phyloP scores from a whole-genome alignment of 2,888 invertebrate genomes.

The Trachelus tabidus region DNA sequence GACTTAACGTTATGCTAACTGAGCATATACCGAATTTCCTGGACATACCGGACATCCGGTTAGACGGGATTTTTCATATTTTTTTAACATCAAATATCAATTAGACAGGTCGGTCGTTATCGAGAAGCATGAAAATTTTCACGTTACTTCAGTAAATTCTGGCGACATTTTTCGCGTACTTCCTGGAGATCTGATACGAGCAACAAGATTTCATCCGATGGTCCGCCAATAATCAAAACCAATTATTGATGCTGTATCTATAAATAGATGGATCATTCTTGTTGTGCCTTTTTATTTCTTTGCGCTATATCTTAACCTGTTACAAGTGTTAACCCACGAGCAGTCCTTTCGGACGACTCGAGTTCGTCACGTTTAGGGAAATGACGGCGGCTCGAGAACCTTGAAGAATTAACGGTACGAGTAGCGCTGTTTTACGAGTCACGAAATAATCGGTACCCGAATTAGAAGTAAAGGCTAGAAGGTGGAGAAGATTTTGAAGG shows the following conservation, averaged over 20 bases:
- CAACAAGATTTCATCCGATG: neutral
- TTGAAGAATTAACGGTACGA: neutral
- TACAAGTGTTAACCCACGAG: neutral
- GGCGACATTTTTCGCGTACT: too few species aligned
- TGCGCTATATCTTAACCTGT: neutral
- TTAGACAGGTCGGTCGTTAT: neutral
- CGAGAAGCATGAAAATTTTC: neutral
- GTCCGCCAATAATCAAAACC: neutral
- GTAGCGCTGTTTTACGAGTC: neutral
- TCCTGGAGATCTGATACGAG: neutral
- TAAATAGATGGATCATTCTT: neutral
- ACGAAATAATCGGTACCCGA: neutral
- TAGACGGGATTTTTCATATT: neutral
- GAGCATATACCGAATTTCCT: constrained; percentile 27
- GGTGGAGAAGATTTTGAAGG: neutral
- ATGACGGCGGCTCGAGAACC: neutral
- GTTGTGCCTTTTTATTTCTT: neutral
- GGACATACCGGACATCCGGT: constrained; percentile 48
- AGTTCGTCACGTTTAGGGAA: neutral
- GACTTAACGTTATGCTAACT: constrained; percentile 28
- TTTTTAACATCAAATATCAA: neutral
- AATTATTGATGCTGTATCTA: neutral
- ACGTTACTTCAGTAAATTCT: too few species aligned
- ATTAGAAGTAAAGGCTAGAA: neutral
- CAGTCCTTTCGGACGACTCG: neutral